Evolutionary conservation across 1,140 invertebrate species (phyloP).

Genomic region (Panonychus citri): DNA sequence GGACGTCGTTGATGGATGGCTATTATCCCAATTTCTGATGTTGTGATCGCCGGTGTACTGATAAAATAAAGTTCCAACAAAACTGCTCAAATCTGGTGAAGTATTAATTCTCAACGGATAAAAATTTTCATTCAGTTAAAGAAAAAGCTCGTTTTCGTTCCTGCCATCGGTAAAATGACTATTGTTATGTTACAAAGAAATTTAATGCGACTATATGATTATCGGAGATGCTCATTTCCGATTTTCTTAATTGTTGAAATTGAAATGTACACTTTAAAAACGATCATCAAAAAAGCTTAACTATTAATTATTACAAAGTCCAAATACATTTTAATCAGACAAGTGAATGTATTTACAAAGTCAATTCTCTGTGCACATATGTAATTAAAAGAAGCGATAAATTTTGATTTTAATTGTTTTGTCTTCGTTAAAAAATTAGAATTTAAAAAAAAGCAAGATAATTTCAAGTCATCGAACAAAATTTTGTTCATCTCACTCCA

Average conservation of each 20-base stretch:
- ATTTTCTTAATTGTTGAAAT: background rate
- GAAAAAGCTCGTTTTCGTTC: slow-evolving; percentile 5
- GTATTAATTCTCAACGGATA: slow-evolving; percentile 5
- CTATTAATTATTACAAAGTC: no score
- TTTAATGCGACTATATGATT: slow-evolving; percentile 17
- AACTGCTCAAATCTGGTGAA: slow-evolving; percentile 5
- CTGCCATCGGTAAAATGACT: slow-evolving; percentile 10
- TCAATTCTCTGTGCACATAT: no score
- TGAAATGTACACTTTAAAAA: no score
- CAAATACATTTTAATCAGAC: no score
- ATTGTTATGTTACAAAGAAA: slow-evolving; percentile 10
- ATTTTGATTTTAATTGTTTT: no score
- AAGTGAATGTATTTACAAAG: no score
- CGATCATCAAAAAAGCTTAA: no score
- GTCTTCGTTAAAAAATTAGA: no score
- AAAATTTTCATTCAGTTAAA: slow-evolving; percentile 6
- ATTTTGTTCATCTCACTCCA: no score
- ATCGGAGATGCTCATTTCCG: slow-evolving; percentile 7
- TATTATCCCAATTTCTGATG: slow-evolving; percentile 9
- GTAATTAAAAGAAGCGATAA: no score
- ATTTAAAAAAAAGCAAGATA: no score
- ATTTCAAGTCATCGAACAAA: no score
- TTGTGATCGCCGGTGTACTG: slow-evolving; percentile 7
- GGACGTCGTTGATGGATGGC: slow-evolving; percentile 7
- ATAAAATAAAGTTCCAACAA: background rate